Base-by-base conservation (phyloP, 2,797 vertebrate genomes). In the Anabas testudineus region DNA sequence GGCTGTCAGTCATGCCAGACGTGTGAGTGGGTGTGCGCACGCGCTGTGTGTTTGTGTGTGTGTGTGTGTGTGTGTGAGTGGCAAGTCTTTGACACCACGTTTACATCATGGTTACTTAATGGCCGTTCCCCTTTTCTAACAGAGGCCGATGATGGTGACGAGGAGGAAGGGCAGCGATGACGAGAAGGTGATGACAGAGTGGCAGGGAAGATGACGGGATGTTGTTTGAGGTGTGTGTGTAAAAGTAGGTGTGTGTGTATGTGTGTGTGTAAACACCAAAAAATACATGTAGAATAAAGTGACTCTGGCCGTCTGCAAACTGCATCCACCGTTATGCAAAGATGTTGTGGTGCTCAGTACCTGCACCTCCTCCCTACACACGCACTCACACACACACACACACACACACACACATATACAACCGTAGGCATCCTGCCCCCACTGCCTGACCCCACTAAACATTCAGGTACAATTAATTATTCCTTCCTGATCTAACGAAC, bases 391-490 rank as follows among this genome's bases (percentile, higher is more conserved):
- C 77, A 72, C 43, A 71, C 62, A 76, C 69, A 72, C 57, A 76
- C 49, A 54, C 63, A 64, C 69, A 71, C 37, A 52, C 49, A 36
- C 65, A 71, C 70, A 70, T 60, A 55, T 8, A 63, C 42, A 55
- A 84, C 87, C 64, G 53, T 78, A 70, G 84, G 92, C 89, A 63
- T 83, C 70, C 71, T 85, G 86, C 82, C 79, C 86, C 87, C 82
- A 86, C 85, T 88, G 72, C 84, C 86, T 93, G 92, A 94, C 93
- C 93, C 85, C 76, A 80, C 91, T 93, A 94, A 95, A 93, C 92
- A 94, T 94, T 93, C 92, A 93, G 90, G 92, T 92, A 90, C 90
- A 92, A 94, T 95, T 93, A 93, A 94, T 93, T 93, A 92, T 94
- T 93, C 92, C 88, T 91, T 82, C 83, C 84, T 92, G 93, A 94